Percentiles rank a stretch among this genome's conserved stretches.
phyloP scores from a whole-genome alignment of 2,888 invertebrate genomes.

The Conomelus anceps region DNA sequence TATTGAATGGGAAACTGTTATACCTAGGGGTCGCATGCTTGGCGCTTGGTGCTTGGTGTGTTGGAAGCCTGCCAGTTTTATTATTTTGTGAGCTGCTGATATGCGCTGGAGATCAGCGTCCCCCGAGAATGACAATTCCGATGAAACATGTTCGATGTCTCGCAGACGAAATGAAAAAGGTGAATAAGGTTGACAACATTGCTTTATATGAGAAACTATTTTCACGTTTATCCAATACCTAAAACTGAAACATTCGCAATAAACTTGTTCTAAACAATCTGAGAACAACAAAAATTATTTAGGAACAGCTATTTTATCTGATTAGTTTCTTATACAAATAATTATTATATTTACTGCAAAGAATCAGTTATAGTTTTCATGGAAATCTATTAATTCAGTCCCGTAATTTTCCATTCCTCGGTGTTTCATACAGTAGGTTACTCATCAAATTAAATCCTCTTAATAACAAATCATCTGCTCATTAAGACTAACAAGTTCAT shows the following conservation, averaged over 20 bases:
- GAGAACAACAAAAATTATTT: too few relatives aligned
- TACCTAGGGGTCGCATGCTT: background rate
- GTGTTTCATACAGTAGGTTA: too few relatives aligned
- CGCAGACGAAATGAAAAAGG: background rate
- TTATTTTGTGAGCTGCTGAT: background rate
- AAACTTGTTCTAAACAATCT: too few relatives aligned
- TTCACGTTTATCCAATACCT: background rate
- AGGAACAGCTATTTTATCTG: too few relatives aligned
- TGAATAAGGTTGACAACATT: background rate
- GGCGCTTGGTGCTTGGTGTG: background rate
- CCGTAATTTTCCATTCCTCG: too few relatives aligned
- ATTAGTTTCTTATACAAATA: too few relatives aligned
- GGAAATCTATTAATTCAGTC: too few relatives aligned
- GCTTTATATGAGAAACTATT: background rate
- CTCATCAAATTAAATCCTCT: too few relatives aligned
- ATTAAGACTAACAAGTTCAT: too few relatives aligned
- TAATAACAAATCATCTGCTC: too few relatives aligned
- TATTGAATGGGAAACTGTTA: background rate
- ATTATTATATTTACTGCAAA: too few relatives aligned
- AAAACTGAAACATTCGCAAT: background rate
- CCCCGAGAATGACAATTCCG: background rate
- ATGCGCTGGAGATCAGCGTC: background rate
- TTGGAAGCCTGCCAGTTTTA: background rate
- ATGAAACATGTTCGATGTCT: background rate
- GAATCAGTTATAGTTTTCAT: too few relatives aligned